Percentiles rank a stretch among this genome's conserved stretches.
Evolutionary conservation across 2,113 vertebrate species (phyloP).

Genomic region (Elephantulus edwardii): DNA sequence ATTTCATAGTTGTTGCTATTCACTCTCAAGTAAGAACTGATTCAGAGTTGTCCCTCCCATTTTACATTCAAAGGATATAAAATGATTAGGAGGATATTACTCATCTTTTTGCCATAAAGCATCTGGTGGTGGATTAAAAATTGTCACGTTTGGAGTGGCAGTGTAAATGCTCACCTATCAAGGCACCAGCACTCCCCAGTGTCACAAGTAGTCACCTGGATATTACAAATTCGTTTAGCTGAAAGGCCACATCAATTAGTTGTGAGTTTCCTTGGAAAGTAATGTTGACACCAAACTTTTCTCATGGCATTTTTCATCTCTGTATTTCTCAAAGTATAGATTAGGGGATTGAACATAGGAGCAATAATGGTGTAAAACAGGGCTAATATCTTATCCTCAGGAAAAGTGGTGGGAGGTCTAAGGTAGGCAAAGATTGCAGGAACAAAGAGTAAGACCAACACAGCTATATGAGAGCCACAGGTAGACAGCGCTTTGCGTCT

Average conservation of each 20-base stretch:
- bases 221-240: background rate
- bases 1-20: too few species aligned
- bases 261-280: background rate
- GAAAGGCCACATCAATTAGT: background rate
- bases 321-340: constrained; percentile 18
- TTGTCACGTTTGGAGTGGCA: too few species aligned
- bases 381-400: constrained; percentile 4
- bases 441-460: background rate
- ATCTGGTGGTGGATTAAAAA: too few species aligned
- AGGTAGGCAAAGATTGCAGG: background rate
- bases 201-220: too few species aligned
- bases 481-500: background rate
- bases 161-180: too few species aligned
- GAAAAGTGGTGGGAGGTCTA: background rate
- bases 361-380: background rate
- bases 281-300: background rate
- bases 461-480: background rate
- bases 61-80: too few species aligned
- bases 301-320: background rate
- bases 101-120: too few species aligned
- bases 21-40: too few species aligned
- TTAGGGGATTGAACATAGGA: background rate
- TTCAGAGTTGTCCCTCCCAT: too few species aligned
- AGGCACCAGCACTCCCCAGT: too few species aligned
- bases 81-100: too few species aligned